Conservation (phyloP, 1,140 invertebrate species). For the Penaeus chinensis region DNA sequence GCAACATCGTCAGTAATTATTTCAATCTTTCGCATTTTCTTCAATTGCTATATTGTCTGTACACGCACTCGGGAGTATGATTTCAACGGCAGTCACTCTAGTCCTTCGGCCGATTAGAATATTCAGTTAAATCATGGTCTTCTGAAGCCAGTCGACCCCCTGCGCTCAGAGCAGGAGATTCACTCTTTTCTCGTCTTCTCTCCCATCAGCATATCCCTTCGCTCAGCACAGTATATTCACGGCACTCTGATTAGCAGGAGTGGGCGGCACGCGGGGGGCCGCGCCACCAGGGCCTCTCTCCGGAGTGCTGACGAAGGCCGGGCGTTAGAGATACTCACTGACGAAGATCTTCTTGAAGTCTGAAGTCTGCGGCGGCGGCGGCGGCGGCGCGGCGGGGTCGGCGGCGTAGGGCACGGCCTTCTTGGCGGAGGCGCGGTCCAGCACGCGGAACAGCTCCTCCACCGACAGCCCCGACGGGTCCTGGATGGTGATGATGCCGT, state of each 20-base stretch:
- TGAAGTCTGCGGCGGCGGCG: background rate
- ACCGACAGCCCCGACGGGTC: constrained; percentile 63
- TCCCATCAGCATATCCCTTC: background rate
- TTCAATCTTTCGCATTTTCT: background rate
- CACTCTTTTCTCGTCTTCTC: background rate
- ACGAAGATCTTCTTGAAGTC: constrained; percentile 62
- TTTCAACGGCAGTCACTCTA: too few species aligned
- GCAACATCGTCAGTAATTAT: too few species aligned
- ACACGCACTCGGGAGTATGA: too few species aligned
- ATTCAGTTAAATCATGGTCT: too few species aligned
- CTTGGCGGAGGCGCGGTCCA: constrained; percentile 54
- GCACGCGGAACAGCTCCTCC: constrained; percentile 61
- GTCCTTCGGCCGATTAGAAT: too few species aligned
- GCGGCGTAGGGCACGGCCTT: constrained; percentile 33
- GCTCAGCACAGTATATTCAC: too few species aligned
- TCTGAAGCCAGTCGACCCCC: background rate
- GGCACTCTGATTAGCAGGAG: too few species aligned
- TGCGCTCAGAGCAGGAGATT: background rate
- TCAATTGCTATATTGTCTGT: background rate
- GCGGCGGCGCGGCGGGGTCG: background rate
- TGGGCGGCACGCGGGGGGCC: too few species aligned
- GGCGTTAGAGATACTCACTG: constrained; percentile 59
- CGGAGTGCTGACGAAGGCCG: background rate
- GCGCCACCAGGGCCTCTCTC: background rate
- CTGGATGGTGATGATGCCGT: constrained; percentile 63